phyloP scores from a whole-genome alignment of 2,797 vertebrate species.

The Anguilla anguilla region DNA sequence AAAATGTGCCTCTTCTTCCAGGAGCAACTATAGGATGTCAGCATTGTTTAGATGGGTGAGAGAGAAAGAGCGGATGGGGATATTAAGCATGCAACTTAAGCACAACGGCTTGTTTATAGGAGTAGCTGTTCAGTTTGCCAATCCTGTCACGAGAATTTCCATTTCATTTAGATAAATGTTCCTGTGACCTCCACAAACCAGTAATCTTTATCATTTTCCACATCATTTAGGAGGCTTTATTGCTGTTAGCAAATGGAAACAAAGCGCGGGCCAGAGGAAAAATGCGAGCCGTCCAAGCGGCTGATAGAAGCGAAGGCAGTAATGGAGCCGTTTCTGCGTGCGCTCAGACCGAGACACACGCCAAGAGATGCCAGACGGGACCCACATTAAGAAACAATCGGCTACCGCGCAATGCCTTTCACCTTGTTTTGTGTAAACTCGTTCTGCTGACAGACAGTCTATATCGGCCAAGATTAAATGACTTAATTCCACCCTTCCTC shows the following conservation, averaged over 20 bases:
- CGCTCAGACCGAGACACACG: slow-evolving; percentile 54
- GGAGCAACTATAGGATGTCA: slow-evolving; percentile 37
- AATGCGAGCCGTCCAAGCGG: slow-evolving; percentile 47
- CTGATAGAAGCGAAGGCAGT: slow-evolving; percentile 55
- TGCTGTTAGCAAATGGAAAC: slow-evolving; percentile 57
- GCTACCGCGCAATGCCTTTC: slow-evolving; percentile 43
- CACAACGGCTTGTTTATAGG: slow-evolving; percentile 58
- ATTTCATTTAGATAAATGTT: slow-evolving; percentile 68
- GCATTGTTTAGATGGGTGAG: slow-evolving; percentile 44
- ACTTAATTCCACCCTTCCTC: slow-evolving; percentile 63
- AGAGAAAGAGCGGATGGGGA: slow-evolving; percentile 1
- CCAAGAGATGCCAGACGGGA: slow-evolving; percentile 49
- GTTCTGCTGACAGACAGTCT: slow-evolving; percentile 58
- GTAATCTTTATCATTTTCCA: slow-evolving; percentile 54
- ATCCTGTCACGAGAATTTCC: slow-evolving; percentile 63
- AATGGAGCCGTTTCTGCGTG: slow-evolving; percentile 62
- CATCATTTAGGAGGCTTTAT: slow-evolving; percentile 64
- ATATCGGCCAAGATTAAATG: slow-evolving; percentile 66
- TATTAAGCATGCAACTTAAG: slow-evolving; percentile 50
- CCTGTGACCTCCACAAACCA: slow-evolving; percentile 32
- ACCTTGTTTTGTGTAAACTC: slow-evolving; percentile 65
- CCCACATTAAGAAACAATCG: slow-evolving; percentile 57
- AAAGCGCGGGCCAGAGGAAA: slow-evolving; percentile 50
- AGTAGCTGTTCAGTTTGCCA: slow-evolving; percentile 47
- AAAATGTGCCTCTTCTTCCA: slow-evolving; percentile 52